Evolutionary conservation across 2,113 vertebrate genomes (phyloP), one percentile per base, ranked within the genome.

Genomic region (Hiodon alosoides): DNA sequence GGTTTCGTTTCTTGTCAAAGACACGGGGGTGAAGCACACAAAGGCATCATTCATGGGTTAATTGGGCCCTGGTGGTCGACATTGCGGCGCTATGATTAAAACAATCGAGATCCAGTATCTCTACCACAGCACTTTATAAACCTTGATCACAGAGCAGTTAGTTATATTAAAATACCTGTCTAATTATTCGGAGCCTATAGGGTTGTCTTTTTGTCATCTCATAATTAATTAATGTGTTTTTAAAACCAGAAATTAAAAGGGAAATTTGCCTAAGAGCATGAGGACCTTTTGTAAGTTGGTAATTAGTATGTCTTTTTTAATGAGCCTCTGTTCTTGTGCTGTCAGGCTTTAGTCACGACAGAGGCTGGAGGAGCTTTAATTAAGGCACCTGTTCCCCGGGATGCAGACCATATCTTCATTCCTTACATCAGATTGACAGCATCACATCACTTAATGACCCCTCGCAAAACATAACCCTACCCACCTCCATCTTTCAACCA

Each of bases 31-130:
- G 82, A 83, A 75, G 78, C 83, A 85, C 88, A 85, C 84, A 79
- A 51, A 87, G 81, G 84, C 86, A 86, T 90, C 87, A 88, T 86
- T 85, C 81, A 78, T 78, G 13, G 80, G 85, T 85, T 92, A 91
- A 92, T 91, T 91, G 89, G 89, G 83, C 88, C 87, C 87, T 80
- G 77, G 89, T 86, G 88, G 87, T 87, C 86, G 87, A 90, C 88
- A 89, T 77, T 64, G 82, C 83, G 75, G 81, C 83, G 80, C 86
- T 81, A 82, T 86, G 82, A 89, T 89, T 90, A 90, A 91, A 91
- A 91, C 90, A 91, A 92, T 90, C 89, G 87, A 85, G 81, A 88
- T 86, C 84, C 84, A 88, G 83, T 83, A 85, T 87, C 85, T 82
- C 84, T 84, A 82, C 84, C 83, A 86, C 86, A 86, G 87, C 84